Evolutionary conservation across 92 coral and sea anemone genomes (phyloP).

Genomic region (Desmophyllum pertusum): DNA sequence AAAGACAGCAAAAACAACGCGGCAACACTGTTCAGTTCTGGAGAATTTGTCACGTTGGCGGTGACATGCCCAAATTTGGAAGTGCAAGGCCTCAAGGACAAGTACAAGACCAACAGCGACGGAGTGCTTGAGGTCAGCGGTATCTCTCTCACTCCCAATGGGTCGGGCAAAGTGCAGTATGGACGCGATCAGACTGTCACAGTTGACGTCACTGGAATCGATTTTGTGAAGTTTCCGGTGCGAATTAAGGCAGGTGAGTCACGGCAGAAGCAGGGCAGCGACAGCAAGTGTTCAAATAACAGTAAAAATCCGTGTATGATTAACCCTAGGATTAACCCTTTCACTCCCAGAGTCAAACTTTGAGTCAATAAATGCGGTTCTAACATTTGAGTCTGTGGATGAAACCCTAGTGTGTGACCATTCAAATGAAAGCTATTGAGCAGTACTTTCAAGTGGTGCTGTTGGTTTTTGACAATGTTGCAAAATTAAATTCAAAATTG

Average conservation of each 20-base stretch:
- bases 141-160: constrained; percentile 63
- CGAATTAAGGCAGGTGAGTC: constrained; percentile 70
- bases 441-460: no score
- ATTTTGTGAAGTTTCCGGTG: constrained; percentile 73
- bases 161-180: constrained; percentile 53
- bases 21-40: constrained; percentile 57
- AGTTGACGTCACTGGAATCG: constrained; percentile 73
- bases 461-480: no score
- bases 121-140: constrained; percentile 85
- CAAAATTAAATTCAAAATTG: no score
- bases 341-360: no score
- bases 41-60: constrained; percentile 70
- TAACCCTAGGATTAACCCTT: no score
- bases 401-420: no score
- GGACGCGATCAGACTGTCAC: constrained; percentile 60
- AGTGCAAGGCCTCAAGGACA: constrained; percentile 59
- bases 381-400: no score
- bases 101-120: constrained; percentile 70
- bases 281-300: no score
- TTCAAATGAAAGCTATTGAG: no score
- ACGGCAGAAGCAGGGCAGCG: background rate
- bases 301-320: no score
- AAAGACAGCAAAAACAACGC: constrained; percentile 72
- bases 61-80: constrained; percentile 66
- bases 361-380: no score